Percentiles rank a stretch among this genome's conserved stretches.
phyloP scores from a whole-genome alignment of 2,888 invertebrate genomes.

The Drosophila affinis region DNA sequence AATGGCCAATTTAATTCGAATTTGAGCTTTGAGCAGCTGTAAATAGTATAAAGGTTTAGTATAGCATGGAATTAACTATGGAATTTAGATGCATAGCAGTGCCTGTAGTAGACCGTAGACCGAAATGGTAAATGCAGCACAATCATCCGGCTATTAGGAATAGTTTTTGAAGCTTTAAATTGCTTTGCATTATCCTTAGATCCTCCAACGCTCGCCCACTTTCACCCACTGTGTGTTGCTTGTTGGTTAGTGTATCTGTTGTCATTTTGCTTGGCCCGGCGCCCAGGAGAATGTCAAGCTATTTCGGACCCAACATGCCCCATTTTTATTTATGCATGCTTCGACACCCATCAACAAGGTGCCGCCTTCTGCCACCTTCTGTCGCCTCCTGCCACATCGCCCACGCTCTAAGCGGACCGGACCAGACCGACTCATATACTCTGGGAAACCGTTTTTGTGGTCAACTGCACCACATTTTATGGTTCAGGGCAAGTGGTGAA shows the following conservation, averaged over 20 bases:
- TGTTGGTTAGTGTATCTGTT: constrained; percentile 48
- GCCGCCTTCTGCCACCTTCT: neutral
- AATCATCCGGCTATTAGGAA: neutral
- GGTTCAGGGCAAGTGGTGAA: neutral
- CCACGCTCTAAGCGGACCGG: neutral
- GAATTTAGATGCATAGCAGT: too few relatives aligned
- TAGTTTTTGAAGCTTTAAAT: neutral
- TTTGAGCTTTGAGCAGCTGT: too few relatives aligned
- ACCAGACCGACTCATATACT: neutral
- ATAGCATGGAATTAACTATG: too few relatives aligned
- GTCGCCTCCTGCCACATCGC: neutral
- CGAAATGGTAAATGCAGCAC: too few relatives aligned
- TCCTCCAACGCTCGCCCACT: too few relatives aligned
- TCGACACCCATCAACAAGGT: constrained; percentile 21
- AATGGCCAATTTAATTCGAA: neutral
- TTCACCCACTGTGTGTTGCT: constrained; percentile 33
- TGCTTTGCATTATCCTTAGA: neutral
- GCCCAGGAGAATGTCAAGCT: constrained; percentile 70
- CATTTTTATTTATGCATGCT: constrained; percentile 77
- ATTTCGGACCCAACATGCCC: constrained; percentile 79
- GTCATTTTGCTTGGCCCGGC: constrained; percentile 67
- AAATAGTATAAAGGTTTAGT: too few relatives aligned
- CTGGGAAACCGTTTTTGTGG: neutral
- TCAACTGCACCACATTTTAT: neutral
- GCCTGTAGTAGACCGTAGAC: too few relatives aligned